These are phyloP conservation scores for Zootermopsis nevadensis DNA, from an alignment of 2,888 invertebrate genomes.

Conservation along the genomic window DNA sequence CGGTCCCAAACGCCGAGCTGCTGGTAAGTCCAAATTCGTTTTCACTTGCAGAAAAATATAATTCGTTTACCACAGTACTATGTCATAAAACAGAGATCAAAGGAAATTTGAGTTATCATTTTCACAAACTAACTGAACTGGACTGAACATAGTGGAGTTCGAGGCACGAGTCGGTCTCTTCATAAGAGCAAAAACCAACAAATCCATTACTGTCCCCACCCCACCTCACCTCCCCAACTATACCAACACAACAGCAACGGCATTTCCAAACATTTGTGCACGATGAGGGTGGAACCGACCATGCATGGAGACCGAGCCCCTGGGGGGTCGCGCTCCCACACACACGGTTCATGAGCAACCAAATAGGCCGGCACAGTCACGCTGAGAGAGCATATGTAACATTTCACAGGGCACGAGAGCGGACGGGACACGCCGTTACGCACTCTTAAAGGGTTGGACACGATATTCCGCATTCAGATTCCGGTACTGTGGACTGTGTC, in stretches of 20 bases:
- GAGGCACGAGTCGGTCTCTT: conserved; percentile 14
- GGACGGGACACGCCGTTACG: no score
- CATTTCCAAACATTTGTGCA: conserved; percentile 30
- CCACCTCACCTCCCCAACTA: background rate
- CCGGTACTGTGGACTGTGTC: no score
- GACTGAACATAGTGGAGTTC: background rate
- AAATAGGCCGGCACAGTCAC: conserved; percentile 41
- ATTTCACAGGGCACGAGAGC: background rate
- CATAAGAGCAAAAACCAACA: conserved; percentile 22
- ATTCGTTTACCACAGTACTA: no score
- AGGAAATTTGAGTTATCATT: background rate
- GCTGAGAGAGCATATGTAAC: conserved; percentile 31
- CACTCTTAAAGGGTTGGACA: no score
- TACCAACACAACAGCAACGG: conserved; percentile 24
- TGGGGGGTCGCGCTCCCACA: background rate
- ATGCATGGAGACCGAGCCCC: background rate
- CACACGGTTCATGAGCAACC: conserved; percentile 41
- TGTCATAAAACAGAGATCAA: no score
- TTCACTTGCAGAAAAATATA: no score
- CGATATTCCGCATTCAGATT: no score
- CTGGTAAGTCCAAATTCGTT: no score
- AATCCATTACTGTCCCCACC: background rate
- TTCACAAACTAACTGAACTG: background rate
- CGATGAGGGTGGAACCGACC: conserved; percentile 18
- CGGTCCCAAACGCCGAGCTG: no score